Evolutionary conservation across 92 coral and sea anemone genomes (phyloP), one percentile per base, ranked within the genome.

Genomic region (Epizoanthus rinbou): DNA sequence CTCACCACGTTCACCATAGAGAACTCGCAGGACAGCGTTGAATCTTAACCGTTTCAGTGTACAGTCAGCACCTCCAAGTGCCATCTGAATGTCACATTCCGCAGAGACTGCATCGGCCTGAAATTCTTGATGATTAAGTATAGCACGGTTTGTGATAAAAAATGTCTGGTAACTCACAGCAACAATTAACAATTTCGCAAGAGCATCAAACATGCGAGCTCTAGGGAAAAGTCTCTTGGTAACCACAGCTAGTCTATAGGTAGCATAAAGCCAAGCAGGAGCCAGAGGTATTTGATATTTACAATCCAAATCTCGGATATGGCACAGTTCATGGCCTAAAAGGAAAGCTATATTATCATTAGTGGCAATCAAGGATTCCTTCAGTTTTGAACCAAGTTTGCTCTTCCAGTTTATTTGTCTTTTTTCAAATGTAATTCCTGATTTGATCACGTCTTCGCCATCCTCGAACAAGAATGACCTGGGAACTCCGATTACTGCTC

Each of bases 401-500:
- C 95, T 88, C 25, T 90, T 83, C 90, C 93, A 92, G 83, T 85
- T 82, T 3, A 93, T 74, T 23, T 69, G 72, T 11, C 91, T 82
- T 62, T 91, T 89, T 37, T 75, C 85, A 78, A 94, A 89, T 17
- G 93, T 75, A n/a, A 92, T 67, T 8, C 96, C 91, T 11, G 93
- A 81, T 1, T 87, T 89, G 10, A 76, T 81, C 28, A 97, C 73
- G 10, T 97, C 98, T 64, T 92, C 88, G 31, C 80, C 85, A 75
- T 88, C 86, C 33, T 90, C 94, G 79, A 92, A 97, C 54, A 94
- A 88, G 60, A 94, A 88, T 14, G 90, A 89, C 45, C 90, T 88
- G 25, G 99, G 95, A 3, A 97, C 79, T 11, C 99, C 99, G 22
- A 97, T 94, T 1, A 91, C 97, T 1, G 99, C 99, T 2, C 98